Base-by-base conservation (phyloP, 2,113 vertebrate genomes). In the Hippolais icterina region DNA sequence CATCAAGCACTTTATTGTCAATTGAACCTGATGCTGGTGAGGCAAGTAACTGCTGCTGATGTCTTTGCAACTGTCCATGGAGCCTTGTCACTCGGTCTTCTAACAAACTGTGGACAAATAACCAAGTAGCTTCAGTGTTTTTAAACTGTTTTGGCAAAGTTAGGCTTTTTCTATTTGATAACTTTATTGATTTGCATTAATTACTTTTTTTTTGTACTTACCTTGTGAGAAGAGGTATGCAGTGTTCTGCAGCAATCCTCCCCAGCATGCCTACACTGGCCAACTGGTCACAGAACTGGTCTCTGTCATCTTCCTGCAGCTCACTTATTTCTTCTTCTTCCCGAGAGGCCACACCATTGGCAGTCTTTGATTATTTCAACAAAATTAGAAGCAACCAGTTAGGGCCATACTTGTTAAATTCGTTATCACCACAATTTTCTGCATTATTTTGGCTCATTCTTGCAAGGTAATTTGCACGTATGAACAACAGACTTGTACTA, bases 291-390 rank as follows among this genome's bases (percentile, higher is more conserved):
- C 99, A 99, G 98, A 99, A 99, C 95, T 99, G 98, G 94, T 99
- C 99, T 95, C 99, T 97, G 94, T 99, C 99, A 39, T 99, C 99
- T 78, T 99, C 99, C 97, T 99, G 99, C 89, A 99, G 98, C 95
- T 99, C 99, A 86, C 99, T 99, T 92, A 99, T 99, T 98, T 99
- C 99, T 64, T 99, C 99, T 90, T 99, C 99, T 24, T 99, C 99
- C 25, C 99, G 99, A 90, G 99, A 99, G 54, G 99, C 97, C 28
- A 99, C 98, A 66, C 99, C 99, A 74, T 99, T 99, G 87, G 99
- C 99, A 65, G 99, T 99, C 99, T 99, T 96, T 47, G 47, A 25
- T 78, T 28, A 91, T 92, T 92, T 75, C 37, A 97, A 91, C 92
- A 96, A 93, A 96, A 94, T 27, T 9, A 85, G 50, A 92, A 82